Evolutionary conservation across 2,113 vertebrate genomes (phyloP), one percentile per base, ranked within the genome.

Genomic region (Amphilophus citrinellus): DNA sequence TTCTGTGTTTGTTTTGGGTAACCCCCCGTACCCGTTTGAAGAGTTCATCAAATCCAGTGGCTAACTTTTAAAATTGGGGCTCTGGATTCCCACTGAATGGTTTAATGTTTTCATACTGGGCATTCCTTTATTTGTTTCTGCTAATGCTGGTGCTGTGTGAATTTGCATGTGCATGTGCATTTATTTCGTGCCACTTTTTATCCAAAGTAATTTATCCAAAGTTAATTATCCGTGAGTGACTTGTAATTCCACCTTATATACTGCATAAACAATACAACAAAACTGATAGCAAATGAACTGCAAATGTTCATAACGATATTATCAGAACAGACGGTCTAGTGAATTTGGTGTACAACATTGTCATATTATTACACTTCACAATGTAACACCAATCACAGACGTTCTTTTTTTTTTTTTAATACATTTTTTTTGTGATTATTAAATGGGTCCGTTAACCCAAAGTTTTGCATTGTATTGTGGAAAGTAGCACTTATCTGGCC

Each of bases 21-120:
- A 94, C 92, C 87, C 91, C n/a, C n/a, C n/a, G n/a, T 89, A 93
- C 87, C 84, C 91, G 84, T 80, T n/a, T n/a, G n/a, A 87, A 92
- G 91, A 93, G 86, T 86, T 91, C n/a, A n/a, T 89, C 80, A 87
- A 87, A 94, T 94, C 92, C 92, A 93, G 84, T 87, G n/a, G 91
- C 90, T 91, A 94, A 94, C 93, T n/a, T 94, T 94, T 88, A 90
- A 92, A 93, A 76, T 93, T 93, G n/a, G n/a, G 91, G 91, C 91
- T 89, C 71, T 13, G 83, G 71, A 73, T 88, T 89, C 61, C 53
- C 89, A 87, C 91, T 82, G 93, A n/a, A 94, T 93, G 89, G 86
- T n/a, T 92, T 91, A 91, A 93, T 91, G 90, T 93, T 94, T 93
- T 94, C 80, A 84, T 86, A 83, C 84, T 93, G n/a, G 92, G 91